Evolutionary conservation across 2,888 invertebrate species (phyloP).

Genomic region (Clistopyga incitator): DNA sequence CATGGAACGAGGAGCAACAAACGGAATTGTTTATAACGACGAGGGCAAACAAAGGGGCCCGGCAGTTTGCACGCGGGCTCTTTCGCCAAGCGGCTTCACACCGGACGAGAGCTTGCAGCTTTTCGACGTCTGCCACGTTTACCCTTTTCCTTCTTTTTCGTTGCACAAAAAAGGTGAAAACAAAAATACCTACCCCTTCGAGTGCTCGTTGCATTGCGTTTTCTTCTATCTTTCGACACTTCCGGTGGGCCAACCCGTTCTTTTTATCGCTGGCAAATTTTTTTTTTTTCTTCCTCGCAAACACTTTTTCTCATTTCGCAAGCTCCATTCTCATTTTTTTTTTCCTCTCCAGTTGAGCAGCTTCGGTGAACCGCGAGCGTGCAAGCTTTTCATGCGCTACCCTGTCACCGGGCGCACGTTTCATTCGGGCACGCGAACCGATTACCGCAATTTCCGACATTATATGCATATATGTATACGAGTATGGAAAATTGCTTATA

Average conservation of each 20-base stretch:
- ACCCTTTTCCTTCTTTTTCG: not conserved
- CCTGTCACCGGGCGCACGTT: conserved; percentile 47
- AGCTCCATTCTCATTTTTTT: conserved; percentile 1
- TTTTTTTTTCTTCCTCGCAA: conserved; percentile 44
- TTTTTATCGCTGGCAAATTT: conserved; percentile 41
- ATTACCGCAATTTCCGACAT: conserved; percentile 61
- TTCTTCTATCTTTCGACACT: conserved; percentile 33
- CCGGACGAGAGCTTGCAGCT: conserved; percentile 35
- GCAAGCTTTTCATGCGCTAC: conserved; percentile 18
- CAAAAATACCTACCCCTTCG: conserved; percentile 29
- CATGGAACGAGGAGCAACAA: conserved; percentile 61
- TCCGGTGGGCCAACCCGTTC: not conserved
- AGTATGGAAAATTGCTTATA: not conserved
- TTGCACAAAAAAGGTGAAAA: not conserved
- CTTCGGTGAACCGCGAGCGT: not conserved
- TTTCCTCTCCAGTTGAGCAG: not conserved
- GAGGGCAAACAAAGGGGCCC: conserved; percentile 60
- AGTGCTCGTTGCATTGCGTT: conserved; percentile 52
- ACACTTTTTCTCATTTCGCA: conserved; percentile 3
- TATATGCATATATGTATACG: conserved; percentile 13
- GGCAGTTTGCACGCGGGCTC: conserved; percentile 52
- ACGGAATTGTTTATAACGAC: conserved; percentile 69
- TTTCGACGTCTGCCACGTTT: conserved; percentile 49
- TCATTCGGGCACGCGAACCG: conserved; percentile 54
- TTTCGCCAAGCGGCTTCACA: conserved; percentile 52